Percentiles rank a stretch among this genome's conserved stretches.
Evolutionary conservation across 2,888 invertebrate genomes (phyloP).

Genomic region (Copidosoma aretas): DNA sequence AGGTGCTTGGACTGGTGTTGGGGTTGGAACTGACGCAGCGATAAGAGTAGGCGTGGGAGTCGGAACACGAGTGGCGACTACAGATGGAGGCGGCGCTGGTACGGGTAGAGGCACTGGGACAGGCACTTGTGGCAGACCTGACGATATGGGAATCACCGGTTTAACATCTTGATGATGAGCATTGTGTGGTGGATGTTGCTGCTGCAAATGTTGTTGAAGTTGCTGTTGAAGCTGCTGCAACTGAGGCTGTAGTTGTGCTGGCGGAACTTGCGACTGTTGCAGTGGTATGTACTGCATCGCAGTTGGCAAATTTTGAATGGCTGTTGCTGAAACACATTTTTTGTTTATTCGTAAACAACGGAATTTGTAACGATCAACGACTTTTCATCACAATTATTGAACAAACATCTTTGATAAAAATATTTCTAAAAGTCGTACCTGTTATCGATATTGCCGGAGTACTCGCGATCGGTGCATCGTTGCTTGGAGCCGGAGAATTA

Average conservation of each 20-base stretch:
- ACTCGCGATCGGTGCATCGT: slow-evolving; percentile 26
- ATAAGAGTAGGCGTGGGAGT: slow-evolving; percentile 2
- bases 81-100: slow-evolving; percentile 43
- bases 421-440: slow-evolving; percentile 18
- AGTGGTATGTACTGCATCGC: slow-evolving; percentile 3
- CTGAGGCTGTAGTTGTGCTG: neutral
- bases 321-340: slow-evolving; percentile 18
- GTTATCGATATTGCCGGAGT: slow-evolving; percentile 26
- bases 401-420: neutral
- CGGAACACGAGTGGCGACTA: slow-evolving; percentile 11
- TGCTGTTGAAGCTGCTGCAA: slow-evolving; percentile 7
- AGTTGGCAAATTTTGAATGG: slow-evolving; percentile 28
- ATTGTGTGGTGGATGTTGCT: slow-evolving; percentile 5
- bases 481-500: slow-evolving; percentile 38
- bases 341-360: no score
- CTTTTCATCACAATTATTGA: neutral
- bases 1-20: neutral
- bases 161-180: slow-evolving; percentile 29
- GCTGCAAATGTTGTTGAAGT: slow-evolving; percentile 2
- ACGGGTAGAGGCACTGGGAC: slow-evolving; percentile 49
- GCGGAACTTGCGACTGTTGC: neutral
- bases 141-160: neutral
- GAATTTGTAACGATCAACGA: no score
- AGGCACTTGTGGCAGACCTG: slow-evolving; percentile 48
- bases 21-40: neutral